A percentile compares a stretch with the other conserved stretches of the same genome.
phyloP scores from a whole-genome alignment of 2,113 vertebrate species.

The Cololabis saira region DNA sequence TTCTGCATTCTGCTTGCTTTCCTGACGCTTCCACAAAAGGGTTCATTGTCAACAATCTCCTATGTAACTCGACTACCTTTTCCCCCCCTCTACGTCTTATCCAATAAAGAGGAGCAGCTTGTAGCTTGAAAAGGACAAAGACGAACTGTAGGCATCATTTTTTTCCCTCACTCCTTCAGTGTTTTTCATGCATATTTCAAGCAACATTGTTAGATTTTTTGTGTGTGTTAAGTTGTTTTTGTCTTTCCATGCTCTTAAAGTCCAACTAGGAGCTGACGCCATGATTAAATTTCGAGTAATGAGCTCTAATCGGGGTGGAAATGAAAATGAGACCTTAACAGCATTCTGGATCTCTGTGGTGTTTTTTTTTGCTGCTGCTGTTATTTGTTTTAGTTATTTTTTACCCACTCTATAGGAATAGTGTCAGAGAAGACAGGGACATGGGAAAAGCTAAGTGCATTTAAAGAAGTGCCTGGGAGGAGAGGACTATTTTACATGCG shows the following conservation, averaged over 20 bases:
- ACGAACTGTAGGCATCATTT: constrained; percentile 13
- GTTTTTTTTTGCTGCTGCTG: no score
- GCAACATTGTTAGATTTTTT: no score
- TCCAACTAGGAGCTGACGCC: constrained; percentile 54
- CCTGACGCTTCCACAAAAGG: constrained; percentile 55
- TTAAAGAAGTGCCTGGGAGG: constrained; percentile 68
- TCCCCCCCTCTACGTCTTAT: constrained; percentile 5
- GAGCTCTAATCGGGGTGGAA: constrained; percentile 55
- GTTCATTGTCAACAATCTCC: constrained; percentile 49
- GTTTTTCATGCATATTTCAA: neutral
- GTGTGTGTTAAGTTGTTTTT: no score
- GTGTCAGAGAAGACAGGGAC: constrained; percentile 23
- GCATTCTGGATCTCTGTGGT: constrained; percentile 1
- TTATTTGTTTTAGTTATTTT: neutral
- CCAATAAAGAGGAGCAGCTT: constrained; percentile 51
- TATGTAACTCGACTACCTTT: constrained; percentile 54
- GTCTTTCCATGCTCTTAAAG: no score
- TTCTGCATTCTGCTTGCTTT: constrained; percentile 37
- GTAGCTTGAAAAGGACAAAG: constrained; percentile 35
- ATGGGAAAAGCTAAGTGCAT: constrained; percentile 57
- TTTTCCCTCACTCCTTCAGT: neutral
- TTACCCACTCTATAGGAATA: constrained; percentile 17
- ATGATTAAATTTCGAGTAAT: constrained; percentile 67
- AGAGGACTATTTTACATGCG: constrained; percentile 75
- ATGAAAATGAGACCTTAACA: constrained; percentile 49